Percentiles rank a stretch among this genome's conserved stretches.
These are phyloP conservation scores for Ellobius talpinus DNA, from an alignment of 2,113 vertebrate species.

Conservation along the genomic window DNA sequence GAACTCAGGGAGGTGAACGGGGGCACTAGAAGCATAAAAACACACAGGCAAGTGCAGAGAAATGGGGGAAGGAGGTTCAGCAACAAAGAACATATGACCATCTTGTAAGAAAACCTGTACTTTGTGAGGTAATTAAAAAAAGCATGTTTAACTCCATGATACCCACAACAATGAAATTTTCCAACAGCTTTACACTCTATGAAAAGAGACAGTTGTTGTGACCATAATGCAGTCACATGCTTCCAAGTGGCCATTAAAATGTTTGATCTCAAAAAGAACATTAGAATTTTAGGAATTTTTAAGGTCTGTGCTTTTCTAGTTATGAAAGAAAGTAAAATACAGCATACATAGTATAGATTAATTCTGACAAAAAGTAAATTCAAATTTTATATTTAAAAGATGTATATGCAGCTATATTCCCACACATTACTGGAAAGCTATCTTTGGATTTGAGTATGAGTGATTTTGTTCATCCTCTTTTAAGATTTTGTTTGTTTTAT, in stretches of 20 bases:
- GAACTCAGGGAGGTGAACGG: background rate
- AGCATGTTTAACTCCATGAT: background rate
- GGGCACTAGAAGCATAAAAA: background rate
- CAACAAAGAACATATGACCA: background rate
- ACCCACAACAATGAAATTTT: constrained; percentile 3
- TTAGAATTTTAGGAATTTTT: background rate
- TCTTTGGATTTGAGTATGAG: background rate
- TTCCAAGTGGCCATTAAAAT: background rate
- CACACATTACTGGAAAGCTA: constrained; percentile 6
- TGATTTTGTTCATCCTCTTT: constrained; percentile 51
- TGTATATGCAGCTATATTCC: background rate
- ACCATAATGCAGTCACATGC: background rate
- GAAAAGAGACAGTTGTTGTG: background rate
- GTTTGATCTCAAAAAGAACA: background rate
- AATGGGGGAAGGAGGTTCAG: background rate
- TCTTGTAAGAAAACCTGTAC: background rate
- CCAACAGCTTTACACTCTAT: background rate
- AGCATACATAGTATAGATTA: background rate
- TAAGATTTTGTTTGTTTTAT: background rate
- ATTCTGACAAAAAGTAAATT: background rate
- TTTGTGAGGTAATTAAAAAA: background rate
- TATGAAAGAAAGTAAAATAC: constrained; percentile 1
- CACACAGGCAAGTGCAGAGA: background rate
- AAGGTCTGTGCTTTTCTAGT: background rate
- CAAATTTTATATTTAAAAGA: background rate